A percentile compares a stretch with the other conserved stretches of the same genome.
Evolutionary conservation across 2,888 invertebrate genomes (phyloP).

Genomic region (Bedellia somnulentella): DNA sequence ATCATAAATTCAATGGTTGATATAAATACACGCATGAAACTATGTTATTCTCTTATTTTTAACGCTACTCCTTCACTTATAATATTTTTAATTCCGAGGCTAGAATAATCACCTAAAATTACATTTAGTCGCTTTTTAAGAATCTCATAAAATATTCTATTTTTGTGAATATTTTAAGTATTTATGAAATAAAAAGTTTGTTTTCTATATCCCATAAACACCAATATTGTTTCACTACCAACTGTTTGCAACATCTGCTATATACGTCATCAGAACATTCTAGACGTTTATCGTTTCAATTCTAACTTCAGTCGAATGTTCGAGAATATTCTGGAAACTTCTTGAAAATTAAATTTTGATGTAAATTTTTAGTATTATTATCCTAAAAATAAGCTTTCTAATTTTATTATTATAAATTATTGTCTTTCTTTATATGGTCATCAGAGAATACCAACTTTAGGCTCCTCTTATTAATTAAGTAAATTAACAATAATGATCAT

Average conservation of each 20-base stretch:
- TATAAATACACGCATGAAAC: no score
- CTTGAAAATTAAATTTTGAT: background rate
- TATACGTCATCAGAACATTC: background rate
- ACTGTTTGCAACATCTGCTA: background rate
- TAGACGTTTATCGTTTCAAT: background rate
- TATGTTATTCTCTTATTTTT: no score
- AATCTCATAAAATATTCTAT: background rate
- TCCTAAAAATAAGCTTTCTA: background rate
- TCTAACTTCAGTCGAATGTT: no score
- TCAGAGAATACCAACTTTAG: background rate
- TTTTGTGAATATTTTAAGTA: background rate
- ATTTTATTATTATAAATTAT: background rate
- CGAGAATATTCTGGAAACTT: background rate
- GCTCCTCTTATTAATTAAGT: background rate
- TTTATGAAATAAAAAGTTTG: background rate
- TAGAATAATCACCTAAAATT: no score
- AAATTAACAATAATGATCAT: background rate
- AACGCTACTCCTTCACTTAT: no score
- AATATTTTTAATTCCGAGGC: no score
- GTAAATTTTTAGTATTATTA: background rate
- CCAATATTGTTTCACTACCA: background rate
- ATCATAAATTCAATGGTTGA: no score
- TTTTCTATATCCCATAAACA: background rate
- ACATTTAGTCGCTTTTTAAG: no score
- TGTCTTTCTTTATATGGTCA: background rate